phyloP scores from a whole-genome alignment of 2,888 invertebrate species.

The Torymus tubicola region DNA sequence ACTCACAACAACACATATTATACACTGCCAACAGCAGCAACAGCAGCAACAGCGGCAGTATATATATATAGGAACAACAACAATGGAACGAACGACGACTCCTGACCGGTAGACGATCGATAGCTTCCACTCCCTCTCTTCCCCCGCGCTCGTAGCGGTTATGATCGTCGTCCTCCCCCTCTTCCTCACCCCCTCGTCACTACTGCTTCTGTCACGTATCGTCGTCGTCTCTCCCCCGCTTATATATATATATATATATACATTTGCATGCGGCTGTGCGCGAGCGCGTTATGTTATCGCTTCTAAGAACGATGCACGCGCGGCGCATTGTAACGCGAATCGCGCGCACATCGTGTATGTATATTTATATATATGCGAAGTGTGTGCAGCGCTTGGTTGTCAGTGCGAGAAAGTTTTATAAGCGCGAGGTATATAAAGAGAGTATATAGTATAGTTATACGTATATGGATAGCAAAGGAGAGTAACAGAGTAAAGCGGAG shows the following conservation, averaged over 20 bases:
- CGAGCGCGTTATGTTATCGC: constrained; percentile 47
- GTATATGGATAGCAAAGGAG: too few relatives aligned
- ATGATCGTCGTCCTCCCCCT: too few relatives aligned
- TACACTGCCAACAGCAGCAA: too few relatives aligned
- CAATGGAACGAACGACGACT: constrained; percentile 2
- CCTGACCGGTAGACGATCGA: background rate
- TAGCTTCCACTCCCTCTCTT: background rate
- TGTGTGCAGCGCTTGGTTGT: too few relatives aligned
- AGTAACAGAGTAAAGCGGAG: too few relatives aligned
- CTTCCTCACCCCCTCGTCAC: too few relatives aligned
- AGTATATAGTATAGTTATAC: too few relatives aligned
- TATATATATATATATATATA: background rate
- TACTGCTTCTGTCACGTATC: constrained; percentile 18
- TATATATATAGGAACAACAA: background rate
- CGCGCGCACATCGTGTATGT: background rate
- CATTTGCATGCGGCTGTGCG: constrained; percentile 47
- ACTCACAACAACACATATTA: too few relatives aligned
- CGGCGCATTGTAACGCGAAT: constrained; percentile 41
- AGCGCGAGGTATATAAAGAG: background rate
- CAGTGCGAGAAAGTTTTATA: background rate
- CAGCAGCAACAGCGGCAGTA: too few relatives aligned
- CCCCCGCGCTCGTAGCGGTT: background rate
- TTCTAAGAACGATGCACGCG: constrained; percentile 49
- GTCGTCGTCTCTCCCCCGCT: background rate
- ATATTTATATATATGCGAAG: background rate